phyloP scores from a whole-genome alignment of 2,113 vertebrate genomes.

The Crotophaga sulcirostris region DNA sequence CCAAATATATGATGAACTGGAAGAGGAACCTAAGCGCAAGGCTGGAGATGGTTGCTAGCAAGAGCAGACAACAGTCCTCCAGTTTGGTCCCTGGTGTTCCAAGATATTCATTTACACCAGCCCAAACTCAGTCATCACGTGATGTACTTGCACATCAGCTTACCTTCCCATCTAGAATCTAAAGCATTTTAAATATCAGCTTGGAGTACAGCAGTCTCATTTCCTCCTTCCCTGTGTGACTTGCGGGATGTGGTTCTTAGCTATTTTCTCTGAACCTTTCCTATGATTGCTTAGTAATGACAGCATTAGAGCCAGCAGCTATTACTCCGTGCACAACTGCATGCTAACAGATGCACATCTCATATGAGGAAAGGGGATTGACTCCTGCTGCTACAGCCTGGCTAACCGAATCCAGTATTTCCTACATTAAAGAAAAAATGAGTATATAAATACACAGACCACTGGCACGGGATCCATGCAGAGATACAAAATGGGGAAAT shows the following conservation, averaged over 20 bases:
- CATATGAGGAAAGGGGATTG: not conserved
- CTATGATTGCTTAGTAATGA: not conserved
- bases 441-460: not conserved
- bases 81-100: not conserved
- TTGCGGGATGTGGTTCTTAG: not conserved
- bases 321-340: not conserved
- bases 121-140: fast-evolving
- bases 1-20: fast-evolving
- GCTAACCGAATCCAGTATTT: not conserved
- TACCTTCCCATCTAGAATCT: not conserved
- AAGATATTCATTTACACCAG: not conserved
- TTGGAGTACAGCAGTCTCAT: not conserved
- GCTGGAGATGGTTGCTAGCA: not conserved
- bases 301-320: not conserved
- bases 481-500: not conserved
- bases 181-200: not conserved
- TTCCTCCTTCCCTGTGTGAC: not conserved
- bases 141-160: not conserved
- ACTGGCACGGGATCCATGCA: not conserved
- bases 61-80: not conserved
- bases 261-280: not conserved
- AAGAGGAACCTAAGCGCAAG: not conserved
- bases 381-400: not conserved
- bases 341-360: not conserved
- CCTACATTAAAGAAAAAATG: not conserved